Evolutionary conservation across 2,888 invertebrate genomes (phyloP), one percentile per base, ranked within the genome.

Genomic region (Chouioia cunea): DNA sequence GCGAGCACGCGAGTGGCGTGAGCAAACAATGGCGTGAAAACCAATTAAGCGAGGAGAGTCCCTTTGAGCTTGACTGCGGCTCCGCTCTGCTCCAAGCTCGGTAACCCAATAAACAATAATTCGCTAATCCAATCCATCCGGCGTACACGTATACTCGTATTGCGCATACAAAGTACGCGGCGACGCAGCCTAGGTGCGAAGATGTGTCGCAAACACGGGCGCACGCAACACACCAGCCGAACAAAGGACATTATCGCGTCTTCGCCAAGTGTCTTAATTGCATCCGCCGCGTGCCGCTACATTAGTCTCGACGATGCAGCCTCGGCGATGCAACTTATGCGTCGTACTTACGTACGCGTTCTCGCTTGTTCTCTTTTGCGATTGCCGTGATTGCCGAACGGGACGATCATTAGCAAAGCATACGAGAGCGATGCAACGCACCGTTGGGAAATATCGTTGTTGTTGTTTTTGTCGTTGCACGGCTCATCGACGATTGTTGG

Each of bases 211-310:
- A n/a, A n/a, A n/a, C n/a, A n/a, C n/a, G n/a, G n/a, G 20, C 12
- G n/a, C 53, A 22, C 18, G 47, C 47, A n/a, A 43, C 20, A 43
- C 44, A 27, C 43, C 2, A 22, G 3, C 3, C 6, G 66, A 73
- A 73, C 73, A 73, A 73, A 73, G 73, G 54, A 36, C 64, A 70
- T 73, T 73, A 70, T 70, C 70, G 70, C 70, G 65, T 66, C 57
- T 54, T 70, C 63, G 70, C 64, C 70, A 70, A 73, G 70, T 70
- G 70, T 63, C 73, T 73, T 73, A 70, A 66, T 70, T 70, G 73
- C 65, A 56, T 58, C 57, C 68, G 72, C n/a, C n/a, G n/a, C 59
- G 65, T 44, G 62, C 27, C 27, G 62, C 56, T 54, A 59, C 54
- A 54, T 57, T 64, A 18, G 53, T 48, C 18, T 53, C 47, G 44